Evolutionary conservation across 2,888 invertebrate species (phyloP), one percentile per base, ranked within the genome.

Genomic region (Noctua janthe): DNA sequence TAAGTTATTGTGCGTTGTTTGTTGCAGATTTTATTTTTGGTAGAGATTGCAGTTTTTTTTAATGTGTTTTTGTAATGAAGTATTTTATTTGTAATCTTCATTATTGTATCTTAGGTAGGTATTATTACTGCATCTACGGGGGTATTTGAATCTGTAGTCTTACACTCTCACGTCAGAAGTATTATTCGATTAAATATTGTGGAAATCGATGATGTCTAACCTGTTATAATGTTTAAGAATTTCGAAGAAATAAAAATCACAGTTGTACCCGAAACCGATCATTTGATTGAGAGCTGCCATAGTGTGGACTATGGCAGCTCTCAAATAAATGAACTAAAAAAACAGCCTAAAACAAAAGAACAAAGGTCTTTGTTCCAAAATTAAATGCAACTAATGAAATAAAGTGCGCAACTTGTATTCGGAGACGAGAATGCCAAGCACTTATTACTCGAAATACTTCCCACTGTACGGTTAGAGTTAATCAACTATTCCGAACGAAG

Each of bases 1-100:
- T 70, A 85, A 86, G 86, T 87, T 86, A 87, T 87, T 64, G 80
- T 77, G 82, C 84, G 80, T 87, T 89, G 88, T 88, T 72, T 76
- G 79, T 70, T 80, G 74, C 49, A 62, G 47, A 73, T 76, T 80
- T 76, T 67, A 64, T 79, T 76, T 80, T 75, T 82, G 47, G 39
- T 59, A 47, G 29, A 43, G 23, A 54, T n/a, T 71, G 39, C 43
- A n/a, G 56, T n/a, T 54, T 76, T 3, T 3, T 73, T 51, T 43
- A 23, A n/a, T 64, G 35, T 35, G 35, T 35, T 35, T 66, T 10
- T 43, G 51, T 51, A 20, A 66, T 66, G 7, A n/a, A n/a, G 51
- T 20, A 20, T 67, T 35, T 43, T 13, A 39, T 51, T 7, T 43
- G 2, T 3, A 7, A 43, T 67, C 7, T 47, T 17, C 1, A n/a